Conservation (phyloP, 1,140 invertebrate genomes). For the Monochamus saltuarius region DNA sequence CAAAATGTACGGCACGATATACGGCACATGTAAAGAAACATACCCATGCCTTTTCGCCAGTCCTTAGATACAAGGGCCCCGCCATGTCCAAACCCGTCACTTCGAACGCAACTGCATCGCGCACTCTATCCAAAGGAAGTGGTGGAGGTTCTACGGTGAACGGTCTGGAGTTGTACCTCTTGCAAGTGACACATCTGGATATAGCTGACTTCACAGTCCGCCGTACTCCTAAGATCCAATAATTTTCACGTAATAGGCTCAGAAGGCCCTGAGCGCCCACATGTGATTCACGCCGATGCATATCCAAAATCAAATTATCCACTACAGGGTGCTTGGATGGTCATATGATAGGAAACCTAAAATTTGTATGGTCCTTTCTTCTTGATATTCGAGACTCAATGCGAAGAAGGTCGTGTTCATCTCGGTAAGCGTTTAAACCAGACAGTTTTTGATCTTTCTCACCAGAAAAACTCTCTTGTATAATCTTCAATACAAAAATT, state of each 20-base stretch:
- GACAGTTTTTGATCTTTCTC: slow-evolving; percentile 21
- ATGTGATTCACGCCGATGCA: slow-evolving; percentile 34
- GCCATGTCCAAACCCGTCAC: slow-evolving; percentile 43
- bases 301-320: slow-evolving; percentile 29
- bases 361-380: slow-evolving; percentile 25
- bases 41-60: slow-evolving; percentile 38
- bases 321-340: slow-evolving; percentile 30
- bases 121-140: slow-evolving; percentile 40
- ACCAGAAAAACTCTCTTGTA: slow-evolving; percentile 26
- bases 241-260: slow-evolving; percentile 6
- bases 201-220: too few species aligned
- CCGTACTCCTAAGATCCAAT: too few species aligned
- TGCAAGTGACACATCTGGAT: slow-evolving; percentile 30
- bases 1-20: slow-evolving; percentile 48
- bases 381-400: slow-evolving; percentile 39
- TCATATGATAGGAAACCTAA: slow-evolving; percentile 40
- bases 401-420: slow-evolving; percentile 35
- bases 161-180: slow-evolving; percentile 27
- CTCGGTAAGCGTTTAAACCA: slow-evolving; percentile 25
- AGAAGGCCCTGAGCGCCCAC: slow-evolving; percentile 32
- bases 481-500: slow-evolving; percentile 29
- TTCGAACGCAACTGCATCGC: slow-evolving; percentile 41
- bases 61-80: slow-evolving; percentile 37
- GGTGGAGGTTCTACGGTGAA: slow-evolving; percentile 31
- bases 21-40: slow-evolving; percentile 45